phyloP scores from a whole-genome alignment of 2,113 vertebrate genomes.

The Sturnira hondurensis region DNA sequence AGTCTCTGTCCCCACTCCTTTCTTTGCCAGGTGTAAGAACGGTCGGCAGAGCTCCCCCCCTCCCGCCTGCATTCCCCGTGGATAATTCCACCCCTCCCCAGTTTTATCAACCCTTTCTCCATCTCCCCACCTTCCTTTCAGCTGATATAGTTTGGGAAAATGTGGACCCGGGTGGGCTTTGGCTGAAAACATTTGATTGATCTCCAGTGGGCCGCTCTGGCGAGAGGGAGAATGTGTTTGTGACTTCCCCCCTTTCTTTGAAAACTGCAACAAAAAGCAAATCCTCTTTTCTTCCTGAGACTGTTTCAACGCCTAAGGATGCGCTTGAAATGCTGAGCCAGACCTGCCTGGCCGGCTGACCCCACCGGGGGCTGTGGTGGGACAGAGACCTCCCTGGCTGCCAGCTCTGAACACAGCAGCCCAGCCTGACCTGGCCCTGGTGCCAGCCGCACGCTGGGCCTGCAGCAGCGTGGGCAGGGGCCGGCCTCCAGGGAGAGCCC shows the following conservation, averaged over 20 bases:
- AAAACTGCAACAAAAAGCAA: conserved; percentile 35
- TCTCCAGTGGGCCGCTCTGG: background rate
- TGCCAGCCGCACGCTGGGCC: background rate
- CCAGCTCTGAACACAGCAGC: background rate
- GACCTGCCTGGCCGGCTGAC: background rate
- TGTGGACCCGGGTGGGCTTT: background rate
- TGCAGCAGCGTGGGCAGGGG: background rate
- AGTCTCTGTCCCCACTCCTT: background rate
- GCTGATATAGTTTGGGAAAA: background rate
- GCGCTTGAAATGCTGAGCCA: background rate
- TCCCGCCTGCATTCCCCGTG: background rate
- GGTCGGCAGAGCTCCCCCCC: background rate
- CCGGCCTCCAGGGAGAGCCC: background rate
- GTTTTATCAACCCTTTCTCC: background rate
- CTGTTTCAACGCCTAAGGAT: background rate
- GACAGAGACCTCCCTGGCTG: background rate
- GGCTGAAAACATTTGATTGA: background rate
- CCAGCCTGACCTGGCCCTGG: background rate
- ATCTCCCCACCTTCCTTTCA: background rate
- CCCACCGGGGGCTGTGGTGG: background rate
- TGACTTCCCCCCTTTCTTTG: background rate
- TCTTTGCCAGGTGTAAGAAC: background rate
- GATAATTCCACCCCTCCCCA: background rate
- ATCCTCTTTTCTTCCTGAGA: conserved; percentile 23
- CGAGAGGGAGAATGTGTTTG: background rate